These are phyloP conservation scores for Uloborus plumipes DNA, from an alignment of 2,888 invertebrate genomes.

Conservation along the genomic window DNA sequence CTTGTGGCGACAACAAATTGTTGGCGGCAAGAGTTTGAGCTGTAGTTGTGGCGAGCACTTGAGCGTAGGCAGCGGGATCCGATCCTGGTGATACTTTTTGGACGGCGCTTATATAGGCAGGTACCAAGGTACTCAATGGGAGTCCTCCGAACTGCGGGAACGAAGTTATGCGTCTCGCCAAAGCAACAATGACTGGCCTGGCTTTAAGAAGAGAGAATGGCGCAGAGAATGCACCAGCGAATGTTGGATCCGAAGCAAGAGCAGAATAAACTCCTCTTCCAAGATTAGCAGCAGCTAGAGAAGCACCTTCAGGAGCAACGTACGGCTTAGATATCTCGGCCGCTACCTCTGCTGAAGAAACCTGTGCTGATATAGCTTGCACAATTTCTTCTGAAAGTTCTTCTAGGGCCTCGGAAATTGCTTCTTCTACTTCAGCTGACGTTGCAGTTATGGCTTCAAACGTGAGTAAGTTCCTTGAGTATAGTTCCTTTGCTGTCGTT, in stretches of 20 bases:
- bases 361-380: not conserved
- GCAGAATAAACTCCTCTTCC: not conserved
- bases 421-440: not conserved
- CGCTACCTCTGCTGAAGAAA: not conserved
- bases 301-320: not conserved
- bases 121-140: not conserved
- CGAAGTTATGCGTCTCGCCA: not conserved
- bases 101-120: not conserved
- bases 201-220: not conserved
- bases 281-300: not conserved
- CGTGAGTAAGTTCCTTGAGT: not conserved
- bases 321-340: not conserved
- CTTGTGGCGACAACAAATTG: constrained; percentile 8
- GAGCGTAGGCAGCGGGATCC: not conserved
- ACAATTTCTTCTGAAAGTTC: not conserved
- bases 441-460: not conserved
- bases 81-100: not conserved
- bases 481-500: not conserved
- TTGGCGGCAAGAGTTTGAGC: not conserved
- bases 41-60: not conserved
- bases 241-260: not conserved
- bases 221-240: not conserved
- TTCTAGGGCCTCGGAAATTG: not conserved
- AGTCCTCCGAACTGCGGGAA: not conserved
- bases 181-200: not conserved